Percentiles rank a stretch among this genome's conserved stretches.
phyloP scores from a whole-genome alignment of 2,797 vertebrate species.

The Tachyglossus aculeatus region DNA sequence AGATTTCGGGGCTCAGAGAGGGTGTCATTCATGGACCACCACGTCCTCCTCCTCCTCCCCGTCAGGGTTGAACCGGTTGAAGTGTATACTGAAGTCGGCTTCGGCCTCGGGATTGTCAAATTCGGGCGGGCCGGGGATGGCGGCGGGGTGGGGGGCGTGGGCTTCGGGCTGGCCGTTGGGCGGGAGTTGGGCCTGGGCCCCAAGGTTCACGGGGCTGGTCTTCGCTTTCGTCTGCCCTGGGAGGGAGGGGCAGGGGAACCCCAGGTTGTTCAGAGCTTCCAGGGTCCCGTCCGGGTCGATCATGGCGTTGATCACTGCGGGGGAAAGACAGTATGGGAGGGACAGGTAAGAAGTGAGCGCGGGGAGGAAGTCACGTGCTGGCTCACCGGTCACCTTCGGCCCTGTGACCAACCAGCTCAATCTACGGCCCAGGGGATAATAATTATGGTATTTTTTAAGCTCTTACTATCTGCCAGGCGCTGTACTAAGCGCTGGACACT shows the following conservation, averaged over 20 bases:
- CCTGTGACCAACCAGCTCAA: no score
- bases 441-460: no score
- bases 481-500: no score
- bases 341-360: no score
- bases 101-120: constrained; percentile 74
- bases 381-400: no score
- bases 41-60: constrained; percentile 88
- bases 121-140: constrained; percentile 62
- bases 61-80: constrained; percentile 86
- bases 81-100: constrained; percentile 82
- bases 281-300: constrained; percentile 96
- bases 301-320: constrained; percentile 94
- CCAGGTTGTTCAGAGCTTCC: constrained; percentile 89
- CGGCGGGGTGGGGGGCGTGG: constrained; percentile 63
- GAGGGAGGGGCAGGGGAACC: constrained; percentile 80
- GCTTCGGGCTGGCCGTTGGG: constrained; percentile 65
- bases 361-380: no score
- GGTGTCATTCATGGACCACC: constrained; percentile 84
- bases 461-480: no score
- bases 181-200: constrained; percentile 65
- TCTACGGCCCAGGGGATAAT: no score
- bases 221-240: constrained; percentile 79
- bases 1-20: no score
- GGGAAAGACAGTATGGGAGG: neutral
- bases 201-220: constrained; percentile 72